Evolutionary conservation across 2,888 invertebrate genomes (phyloP).

Genomic region (Drosophila subquinaria): DNA sequence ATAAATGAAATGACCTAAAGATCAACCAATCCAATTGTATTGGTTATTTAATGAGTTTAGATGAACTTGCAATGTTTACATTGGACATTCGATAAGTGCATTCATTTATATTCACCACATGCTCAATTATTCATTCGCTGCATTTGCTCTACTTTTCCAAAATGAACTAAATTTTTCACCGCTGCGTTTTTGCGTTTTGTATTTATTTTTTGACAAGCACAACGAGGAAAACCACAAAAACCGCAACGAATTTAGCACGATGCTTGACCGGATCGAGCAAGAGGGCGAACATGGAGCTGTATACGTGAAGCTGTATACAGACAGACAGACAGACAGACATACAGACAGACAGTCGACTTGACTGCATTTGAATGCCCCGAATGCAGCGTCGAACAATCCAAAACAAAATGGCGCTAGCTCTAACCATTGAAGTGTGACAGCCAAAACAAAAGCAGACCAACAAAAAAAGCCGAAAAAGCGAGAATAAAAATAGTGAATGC

Average conservation of each 20-base stretch:
- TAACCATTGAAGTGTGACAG: slow-evolving; percentile 63
- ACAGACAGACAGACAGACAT: slow-evolving; percentile 2
- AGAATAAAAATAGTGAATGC: slow-evolving; percentile 32
- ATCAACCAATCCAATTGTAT: not conserved
- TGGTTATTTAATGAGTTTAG: slow-evolving; percentile 1
- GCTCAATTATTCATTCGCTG: slow-evolving; percentile 65
- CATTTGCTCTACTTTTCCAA: slow-evolving; percentile 46
- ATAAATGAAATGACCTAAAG: not conserved
- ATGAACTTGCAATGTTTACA: not conserved
- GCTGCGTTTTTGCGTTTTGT: slow-evolving; percentile 34
- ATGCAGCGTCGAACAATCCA: slow-evolving; percentile 43
- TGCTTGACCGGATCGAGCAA: slow-evolving; percentile 58
- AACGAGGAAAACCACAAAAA: slow-evolving; percentile 63
- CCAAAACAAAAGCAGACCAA: slow-evolving; percentile 15
- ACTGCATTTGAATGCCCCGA: slow-evolving; percentile 51
- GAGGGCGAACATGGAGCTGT: not conserved
- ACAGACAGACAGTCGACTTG: slow-evolving; percentile 17
- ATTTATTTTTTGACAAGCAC: slow-evolving; percentile 45
- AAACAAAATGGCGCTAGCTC: slow-evolving; percentile 59
- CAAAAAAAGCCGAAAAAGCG: slow-evolving; percentile 3
- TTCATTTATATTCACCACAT: slow-evolving; percentile 61
- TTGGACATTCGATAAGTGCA: slow-evolving; percentile 30
- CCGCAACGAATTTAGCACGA: slow-evolving; percentile 76
- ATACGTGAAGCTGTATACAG: too few relatives aligned
- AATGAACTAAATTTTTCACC: slow-evolving; percentile 66